Evolutionary conservation across 1,140 invertebrate genomes (phyloP).

Genomic region (Geopemphigus sp.): DNA sequence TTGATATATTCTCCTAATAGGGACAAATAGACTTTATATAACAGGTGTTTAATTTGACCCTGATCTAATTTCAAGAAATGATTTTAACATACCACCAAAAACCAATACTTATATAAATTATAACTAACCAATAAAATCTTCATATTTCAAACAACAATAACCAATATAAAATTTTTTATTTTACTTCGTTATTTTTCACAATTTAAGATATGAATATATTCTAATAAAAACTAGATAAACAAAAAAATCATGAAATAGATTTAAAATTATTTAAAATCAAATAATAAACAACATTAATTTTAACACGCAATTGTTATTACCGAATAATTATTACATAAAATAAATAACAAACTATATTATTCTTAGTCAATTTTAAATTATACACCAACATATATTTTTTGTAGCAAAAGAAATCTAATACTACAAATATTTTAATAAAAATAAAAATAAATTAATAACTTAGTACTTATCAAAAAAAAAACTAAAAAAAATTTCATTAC

Average conservation of each 20-base stretch:
- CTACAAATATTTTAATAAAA: too few relatives aligned
- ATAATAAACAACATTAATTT: too few relatives aligned
- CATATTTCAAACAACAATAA: not conserved
- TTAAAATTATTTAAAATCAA: too few relatives aligned
- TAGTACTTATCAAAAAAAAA: not conserved
- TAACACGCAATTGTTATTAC: too few relatives aligned
- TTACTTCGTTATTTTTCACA: too few relatives aligned
- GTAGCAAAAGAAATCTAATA: too few relatives aligned
- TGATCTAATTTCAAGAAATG: slow-evolving; percentile 11
- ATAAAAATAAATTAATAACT: slow-evolving; percentile 20
- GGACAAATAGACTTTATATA: not conserved
- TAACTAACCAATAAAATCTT: not conserved
- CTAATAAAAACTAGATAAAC: not conserved
- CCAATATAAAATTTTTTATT: not conserved
- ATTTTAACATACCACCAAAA: not conserved
- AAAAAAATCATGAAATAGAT: too few relatives aligned
- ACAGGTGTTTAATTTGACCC: not conserved
- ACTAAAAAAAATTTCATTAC: too few relatives aligned
- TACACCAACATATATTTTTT: too few relatives aligned
- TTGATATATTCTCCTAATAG: not conserved
- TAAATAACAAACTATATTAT: too few relatives aligned
- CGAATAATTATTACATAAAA: too few relatives aligned
- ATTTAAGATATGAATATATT: not conserved
- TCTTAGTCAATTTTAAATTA: too few relatives aligned
- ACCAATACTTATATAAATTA: not conserved